A percentile compares a stretch with the other conserved stretches of the same genome.
These are phyloP conservation scores for Arrhamphus sclerolepis DNA, from an alignment of 2,797 vertebrate species.

Conservation along the genomic window DNA sequence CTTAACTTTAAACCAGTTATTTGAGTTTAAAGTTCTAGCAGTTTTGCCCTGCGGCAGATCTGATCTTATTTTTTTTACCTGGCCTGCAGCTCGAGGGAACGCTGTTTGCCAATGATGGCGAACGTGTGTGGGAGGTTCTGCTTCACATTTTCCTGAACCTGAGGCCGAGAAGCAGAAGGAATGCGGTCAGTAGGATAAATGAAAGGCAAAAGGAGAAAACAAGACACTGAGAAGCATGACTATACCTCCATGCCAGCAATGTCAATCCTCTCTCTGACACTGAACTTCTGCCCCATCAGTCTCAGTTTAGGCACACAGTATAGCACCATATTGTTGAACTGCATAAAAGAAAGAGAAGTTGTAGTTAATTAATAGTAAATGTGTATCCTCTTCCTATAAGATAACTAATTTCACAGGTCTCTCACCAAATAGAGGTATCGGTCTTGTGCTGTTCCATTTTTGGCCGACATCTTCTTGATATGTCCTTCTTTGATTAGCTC, in stretches of 20 bases:
- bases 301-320: constrained; percentile 96
- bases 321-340: constrained; percentile 98
- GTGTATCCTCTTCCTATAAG: neutral
- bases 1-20: no score
- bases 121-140: constrained; percentile 89
- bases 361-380: neutral
- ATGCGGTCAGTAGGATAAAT: constrained; percentile 5
- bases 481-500: constrained; percentile 98
- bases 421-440: constrained; percentile 96
- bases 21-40: neutral
- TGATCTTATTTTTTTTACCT: constrained; percentile 77
- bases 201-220: neutral
- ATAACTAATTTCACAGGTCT: neutral
- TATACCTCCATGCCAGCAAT: constrained; percentile 93
- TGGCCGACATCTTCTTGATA: constrained; percentile 96
- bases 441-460: constrained; percentile 94
- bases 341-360: constrained; percentile 16
- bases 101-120: constrained; percentile 89
- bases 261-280: constrained; percentile 94
- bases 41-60: neutral
- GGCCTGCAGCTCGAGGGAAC: constrained; percentile 92
- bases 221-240: neutral
- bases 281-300: constrained; percentile 97
- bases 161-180: constrained; percentile 35
- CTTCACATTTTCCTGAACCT: constrained; percentile 93